Evolutionary conservation across 1,140 invertebrate species (phyloP).

Genomic region (Drosophila virilis): DNA sequence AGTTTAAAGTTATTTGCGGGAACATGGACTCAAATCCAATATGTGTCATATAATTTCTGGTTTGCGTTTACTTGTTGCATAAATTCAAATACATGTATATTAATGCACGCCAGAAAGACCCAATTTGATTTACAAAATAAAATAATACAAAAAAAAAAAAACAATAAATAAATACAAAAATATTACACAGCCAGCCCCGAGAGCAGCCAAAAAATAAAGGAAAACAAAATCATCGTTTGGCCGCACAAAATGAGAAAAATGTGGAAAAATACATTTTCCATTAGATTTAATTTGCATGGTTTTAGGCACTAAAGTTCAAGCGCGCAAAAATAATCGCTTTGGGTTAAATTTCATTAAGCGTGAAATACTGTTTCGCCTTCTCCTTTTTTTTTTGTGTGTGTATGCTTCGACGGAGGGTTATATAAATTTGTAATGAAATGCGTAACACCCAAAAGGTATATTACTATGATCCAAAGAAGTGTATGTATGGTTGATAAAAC

Average conservation of each 20-base stretch:
- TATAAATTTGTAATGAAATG: too few relatives aligned
- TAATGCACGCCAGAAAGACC: slow-evolving; percentile 48
- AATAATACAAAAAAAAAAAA: too few relatives aligned
- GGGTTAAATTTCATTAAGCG: slow-evolving; percentile 60
- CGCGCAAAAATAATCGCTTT: slow-evolving; percentile 34
- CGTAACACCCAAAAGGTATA: background rate
- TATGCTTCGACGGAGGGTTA: background rate
- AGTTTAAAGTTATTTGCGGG: too few relatives aligned
- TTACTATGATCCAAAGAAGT: too few relatives aligned
- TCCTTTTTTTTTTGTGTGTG: background rate
- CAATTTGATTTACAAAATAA: slow-evolving; percentile 60
- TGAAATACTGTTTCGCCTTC: slow-evolving; percentile 45
- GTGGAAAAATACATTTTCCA: slow-evolving; percentile 72
- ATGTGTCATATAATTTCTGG: too few relatives aligned
- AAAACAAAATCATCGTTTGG: background rate
- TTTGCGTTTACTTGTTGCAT: too few relatives aligned
- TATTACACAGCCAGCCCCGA: slow-evolving; percentile 11
- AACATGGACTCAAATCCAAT: too few relatives aligned
- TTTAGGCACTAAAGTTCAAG: slow-evolving; percentile 59
- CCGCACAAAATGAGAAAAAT: slow-evolving; percentile 44
- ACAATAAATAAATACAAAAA: background rate
- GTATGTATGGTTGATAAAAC: too few relatives aligned
- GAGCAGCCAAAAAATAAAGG: slow-evolving; percentile 6
- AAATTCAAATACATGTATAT: slow-evolving; percentile 42
- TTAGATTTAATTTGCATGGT: slow-evolving; percentile 76